Percentiles rank a stretch among this genome's conserved stretches.
These are phyloP conservation scores for Troglohyphantes excavatus DNA, from an alignment of 2,888 invertebrate genomes.

Conservation along the genomic window DNA sequence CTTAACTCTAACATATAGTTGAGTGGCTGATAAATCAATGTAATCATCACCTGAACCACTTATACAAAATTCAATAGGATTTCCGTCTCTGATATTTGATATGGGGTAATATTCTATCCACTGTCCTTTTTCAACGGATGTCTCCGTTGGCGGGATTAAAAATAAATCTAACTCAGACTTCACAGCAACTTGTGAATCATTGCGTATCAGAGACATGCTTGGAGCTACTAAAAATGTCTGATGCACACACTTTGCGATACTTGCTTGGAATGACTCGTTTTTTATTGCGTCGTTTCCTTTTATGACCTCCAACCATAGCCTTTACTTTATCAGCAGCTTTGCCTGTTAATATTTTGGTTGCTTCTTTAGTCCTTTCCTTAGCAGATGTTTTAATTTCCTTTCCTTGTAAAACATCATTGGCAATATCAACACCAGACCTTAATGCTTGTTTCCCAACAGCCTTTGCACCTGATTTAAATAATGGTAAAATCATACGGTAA, in stretches of 20 bases:
- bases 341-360: background rate
- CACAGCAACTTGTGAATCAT: slow-evolving; percentile 14
- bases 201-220: background rate
- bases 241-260: background rate
- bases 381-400: slow-evolving; percentile 1
- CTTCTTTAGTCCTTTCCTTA: slow-evolving; percentile 13
- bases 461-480: slow-evolving; percentile 38
- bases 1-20: slow-evolving; percentile 54
- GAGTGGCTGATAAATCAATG: slow-evolving; percentile 12
- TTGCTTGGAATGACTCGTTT: slow-evolving; percentile 8
- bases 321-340: slow-evolving; percentile 7
- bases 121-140: slow-evolving; percentile 30
- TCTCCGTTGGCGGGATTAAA: background rate
- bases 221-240: slow-evolving; percentile 30
- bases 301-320: slow-evolving; percentile 15
- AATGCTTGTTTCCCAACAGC: slow-evolving; percentile 60
- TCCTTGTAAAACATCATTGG: slow-evolving; percentile 44
- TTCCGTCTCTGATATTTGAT: slow-evolving; percentile 31
- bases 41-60: slow-evolving; percentile 48
- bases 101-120: slow-evolving; percentile 55
- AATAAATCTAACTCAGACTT: slow-evolving; percentile 58
- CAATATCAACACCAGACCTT: slow-evolving; percentile 5
- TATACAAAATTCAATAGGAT: slow-evolving; percentile 54
- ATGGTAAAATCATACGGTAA: slow-evolving; percentile 26
- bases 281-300: slow-evolving; percentile 7